phyloP scores from a whole-genome alignment of 2,113 vertebrate genomes.

The Callipepla californica region DNA sequence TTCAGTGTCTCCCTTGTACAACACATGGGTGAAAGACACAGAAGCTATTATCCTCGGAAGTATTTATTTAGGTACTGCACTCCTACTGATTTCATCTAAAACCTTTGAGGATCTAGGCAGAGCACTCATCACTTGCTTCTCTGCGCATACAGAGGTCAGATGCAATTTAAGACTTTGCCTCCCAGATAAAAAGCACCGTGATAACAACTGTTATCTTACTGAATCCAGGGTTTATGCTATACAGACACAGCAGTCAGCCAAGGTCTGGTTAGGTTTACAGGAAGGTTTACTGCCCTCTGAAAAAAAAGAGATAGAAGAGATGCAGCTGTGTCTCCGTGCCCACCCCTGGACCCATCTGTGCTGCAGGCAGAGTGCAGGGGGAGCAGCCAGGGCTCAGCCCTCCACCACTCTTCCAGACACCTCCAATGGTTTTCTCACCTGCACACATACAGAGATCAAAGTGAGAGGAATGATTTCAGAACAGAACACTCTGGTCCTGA shows the following conservation, averaged over 20 bases:
- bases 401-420: not conserved
- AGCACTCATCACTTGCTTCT: not conserved
- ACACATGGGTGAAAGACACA: not conserved
- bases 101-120: not conserved
- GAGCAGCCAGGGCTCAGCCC: not conserved
- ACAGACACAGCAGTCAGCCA: not conserved
- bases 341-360: not conserved
- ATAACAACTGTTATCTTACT: not conserved
- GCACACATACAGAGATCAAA: not conserved
- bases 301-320: not conserved
- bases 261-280: not conserved
- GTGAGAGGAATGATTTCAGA: not conserved
- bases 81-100: not conserved
- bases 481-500: not conserved
- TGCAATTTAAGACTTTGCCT: constrained; percentile 35
- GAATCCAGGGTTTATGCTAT: not conserved
- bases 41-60: not conserved
- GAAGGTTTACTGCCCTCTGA: constrained; percentile 10
- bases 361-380: fast-evolving
- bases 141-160: not conserved
- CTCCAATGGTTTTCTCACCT: not conserved
- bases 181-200: not conserved
- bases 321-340: not conserved
- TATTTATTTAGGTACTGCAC: not conserved
- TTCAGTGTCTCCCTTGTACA: not conserved